Evolutionary conservation across 2,797 vertebrate species (phyloP).

Genomic region (Lutjanus campechanus): DNA sequence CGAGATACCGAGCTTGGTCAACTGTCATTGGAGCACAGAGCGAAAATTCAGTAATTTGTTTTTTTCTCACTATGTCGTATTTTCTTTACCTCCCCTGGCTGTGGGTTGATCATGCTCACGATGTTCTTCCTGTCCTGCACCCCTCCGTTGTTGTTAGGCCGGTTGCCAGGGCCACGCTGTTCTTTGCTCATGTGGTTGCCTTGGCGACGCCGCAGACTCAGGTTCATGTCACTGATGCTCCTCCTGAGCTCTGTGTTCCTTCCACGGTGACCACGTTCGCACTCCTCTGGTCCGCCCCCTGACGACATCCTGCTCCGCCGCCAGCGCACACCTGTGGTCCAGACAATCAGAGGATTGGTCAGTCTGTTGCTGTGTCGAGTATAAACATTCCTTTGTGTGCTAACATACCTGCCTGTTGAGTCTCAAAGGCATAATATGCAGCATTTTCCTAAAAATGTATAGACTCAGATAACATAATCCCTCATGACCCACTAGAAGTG

Average conservation of each 20-base stretch:
- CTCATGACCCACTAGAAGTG: no score
- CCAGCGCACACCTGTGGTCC: conserved; percentile 79
- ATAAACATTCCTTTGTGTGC: neutral
- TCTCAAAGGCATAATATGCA: neutral
- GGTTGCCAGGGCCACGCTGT: conserved; percentile 61
- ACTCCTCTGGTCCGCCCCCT: conserved; percentile 85
- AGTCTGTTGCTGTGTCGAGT: neutral
- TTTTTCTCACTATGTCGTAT: conserved; percentile 11
- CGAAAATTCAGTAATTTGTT: no score
- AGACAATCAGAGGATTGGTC: conserved; percentile 31
- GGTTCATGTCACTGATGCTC: conserved; percentile 95
- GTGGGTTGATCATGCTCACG: conserved; percentile 90
- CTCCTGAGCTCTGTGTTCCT: conserved; percentile 90
- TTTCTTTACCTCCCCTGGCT: conserved; percentile 81
- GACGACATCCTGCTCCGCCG: conserved; percentile 89
- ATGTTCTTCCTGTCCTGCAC: conserved; percentile 89
- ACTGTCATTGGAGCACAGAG: no score
- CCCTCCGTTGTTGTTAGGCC: conserved; percentile 66
- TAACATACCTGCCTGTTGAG: conserved; percentile 9
- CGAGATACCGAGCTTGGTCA: no score
- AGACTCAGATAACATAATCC: no score
- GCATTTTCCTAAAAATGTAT: no score
- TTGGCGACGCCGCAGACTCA: conserved; percentile 90
- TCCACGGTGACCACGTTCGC: conserved; percentile 87
- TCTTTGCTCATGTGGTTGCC: conserved; percentile 83